A percentile compares a stretch with the other conserved stretches of the same genome.
Evolutionary conservation across 2,113 vertebrate species (phyloP).

Genomic region (Epinephelus lanceolatus): DNA sequence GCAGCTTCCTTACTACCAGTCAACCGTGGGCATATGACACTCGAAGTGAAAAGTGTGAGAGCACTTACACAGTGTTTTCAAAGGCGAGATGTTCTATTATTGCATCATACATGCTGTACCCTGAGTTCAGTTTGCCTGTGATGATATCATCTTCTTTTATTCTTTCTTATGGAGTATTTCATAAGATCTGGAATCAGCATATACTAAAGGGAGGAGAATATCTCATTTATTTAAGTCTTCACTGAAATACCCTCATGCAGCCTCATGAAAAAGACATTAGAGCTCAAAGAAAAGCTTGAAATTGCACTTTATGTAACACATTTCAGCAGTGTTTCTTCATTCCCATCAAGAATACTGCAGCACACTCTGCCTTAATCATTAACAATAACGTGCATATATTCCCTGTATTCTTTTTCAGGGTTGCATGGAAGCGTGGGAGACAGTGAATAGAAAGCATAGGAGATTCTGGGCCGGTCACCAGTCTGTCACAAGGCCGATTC

Average conservation of each 20-base stretch:
- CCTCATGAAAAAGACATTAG: constrained; percentile 45
- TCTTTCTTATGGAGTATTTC: constrained; percentile 26
- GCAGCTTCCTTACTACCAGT: constrained; percentile 4
- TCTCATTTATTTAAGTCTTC: constrained; percentile 39
- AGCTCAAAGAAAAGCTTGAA: constrained; percentile 32
- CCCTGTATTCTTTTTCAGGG: neutral
- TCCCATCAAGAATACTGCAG: neutral
- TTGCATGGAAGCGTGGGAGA: neutral
- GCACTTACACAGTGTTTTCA: constrained; percentile 6
- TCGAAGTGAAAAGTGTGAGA: constrained; percentile 15
- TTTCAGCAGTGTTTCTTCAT: constrained; percentile 27
- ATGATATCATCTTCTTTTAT: constrained; percentile 56
- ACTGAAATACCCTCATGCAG: constrained; percentile 16
- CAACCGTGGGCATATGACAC: neutral
- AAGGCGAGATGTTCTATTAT: constrained; percentile 25
- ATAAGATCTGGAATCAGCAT: constrained; percentile 32
- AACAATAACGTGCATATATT: constrained; percentile 5
- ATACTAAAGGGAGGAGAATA: neutral
- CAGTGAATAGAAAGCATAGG: neutral
- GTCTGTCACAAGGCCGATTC: neutral
- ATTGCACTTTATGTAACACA: constrained; percentile 35
- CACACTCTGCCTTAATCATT: constrained; percentile 2
- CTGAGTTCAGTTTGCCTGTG: constrained; percentile 30
- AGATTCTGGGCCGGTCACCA: neutral
- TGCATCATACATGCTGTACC: constrained; percentile 46